Conservation (phyloP, 2,888 invertebrate species). For the Venusia cambrica region DNA sequence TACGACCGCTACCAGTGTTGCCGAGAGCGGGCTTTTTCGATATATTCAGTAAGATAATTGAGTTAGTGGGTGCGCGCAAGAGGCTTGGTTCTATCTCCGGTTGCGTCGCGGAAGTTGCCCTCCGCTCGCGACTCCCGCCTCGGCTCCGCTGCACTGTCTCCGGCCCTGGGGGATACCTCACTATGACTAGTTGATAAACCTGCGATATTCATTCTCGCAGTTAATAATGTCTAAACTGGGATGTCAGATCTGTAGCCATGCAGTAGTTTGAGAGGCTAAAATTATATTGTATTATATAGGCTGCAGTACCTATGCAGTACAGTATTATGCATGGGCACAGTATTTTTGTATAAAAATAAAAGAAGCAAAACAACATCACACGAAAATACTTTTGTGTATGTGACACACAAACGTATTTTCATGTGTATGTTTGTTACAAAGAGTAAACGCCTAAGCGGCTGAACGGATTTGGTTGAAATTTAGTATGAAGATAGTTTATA, state of each 20-base stretch:
- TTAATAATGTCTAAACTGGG: slow-evolving; percentile 15
- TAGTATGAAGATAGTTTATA: too few relatives aligned
- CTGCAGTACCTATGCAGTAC: too few relatives aligned
- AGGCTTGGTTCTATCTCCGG: slow-evolving; percentile 76
- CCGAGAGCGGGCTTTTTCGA: slow-evolving; percentile 62
- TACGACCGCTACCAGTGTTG: slow-evolving; percentile 47
- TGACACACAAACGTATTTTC: too few relatives aligned
- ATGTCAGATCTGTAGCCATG: neutral
- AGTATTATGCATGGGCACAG: too few relatives aligned
- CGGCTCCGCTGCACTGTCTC: slow-evolving; percentile 37
- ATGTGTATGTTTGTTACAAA: too few relatives aligned
- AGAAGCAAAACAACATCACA: too few relatives aligned
- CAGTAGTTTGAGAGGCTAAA: too few relatives aligned
- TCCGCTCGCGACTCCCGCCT: slow-evolving; percentile 23
- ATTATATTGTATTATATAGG: too few relatives aligned
- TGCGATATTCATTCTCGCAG: slow-evolving; percentile 32
- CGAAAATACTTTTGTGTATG: too few relatives aligned
- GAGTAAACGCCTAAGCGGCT: too few relatives aligned
- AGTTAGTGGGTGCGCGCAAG: slow-evolving; percentile 72
- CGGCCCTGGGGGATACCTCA: slow-evolving; percentile 33
- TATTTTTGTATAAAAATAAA: too few relatives aligned
- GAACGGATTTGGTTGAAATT: too few relatives aligned
- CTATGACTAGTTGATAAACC: slow-evolving; percentile 43
- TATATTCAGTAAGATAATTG: slow-evolving; percentile 74
- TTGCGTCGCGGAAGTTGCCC: slow-evolving; percentile 49